Evolutionary conservation across 1,140 invertebrate species (phyloP), one percentile per base, ranked within the genome.

Genomic region (Chironomus tepperi): DNA sequence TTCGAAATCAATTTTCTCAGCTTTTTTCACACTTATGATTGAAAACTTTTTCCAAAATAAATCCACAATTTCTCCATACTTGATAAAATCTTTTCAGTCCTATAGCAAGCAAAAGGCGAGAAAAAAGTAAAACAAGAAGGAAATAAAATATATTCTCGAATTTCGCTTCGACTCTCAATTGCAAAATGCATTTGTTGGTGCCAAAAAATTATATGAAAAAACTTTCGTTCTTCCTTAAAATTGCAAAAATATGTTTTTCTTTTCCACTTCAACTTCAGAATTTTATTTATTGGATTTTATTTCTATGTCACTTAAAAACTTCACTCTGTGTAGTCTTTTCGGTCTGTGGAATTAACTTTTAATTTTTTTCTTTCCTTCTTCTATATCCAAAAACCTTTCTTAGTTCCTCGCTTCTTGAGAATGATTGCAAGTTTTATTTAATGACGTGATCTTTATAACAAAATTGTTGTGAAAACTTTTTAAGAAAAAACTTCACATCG

Each of bases 211-310:
- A 15, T 57, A 15, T 57, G n/a, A 47, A 47, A 47, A 47, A 57
- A 57, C 47, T 57, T 57, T 57, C 12, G n/a, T 34, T 34, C 24
- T 34, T 34, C 24, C 24, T 34, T 34, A 57, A 15, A 57, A 57
- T 57, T 57, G 47, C 47, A n/a, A 57, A 57, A 57, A 57, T 57
- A 57, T 57, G 47, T 57, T 57, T 57, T 57, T 57, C 12, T 57
- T n/a, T 57, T 57, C 47, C 47, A 57, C 47, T 34, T 34, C 24
- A n/a, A 57, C 47, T 57, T 57, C n/a, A n/a, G 47, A n/a, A 57
- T 57, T 57, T 57, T 57, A 57, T 57, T 57, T 57, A 57, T 57
- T 57, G 47, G 47, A n/a, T 57, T 57, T 57, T 57, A 57, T 57
- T 57, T 57, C 47, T 34, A 57, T 57, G 12, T 57, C 47, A 57